Evolutionary conservation across 1,140 invertebrate species (phyloP), one percentile per base, ranked within the genome.

Genomic region (Paraescarpia echinospica): DNA sequence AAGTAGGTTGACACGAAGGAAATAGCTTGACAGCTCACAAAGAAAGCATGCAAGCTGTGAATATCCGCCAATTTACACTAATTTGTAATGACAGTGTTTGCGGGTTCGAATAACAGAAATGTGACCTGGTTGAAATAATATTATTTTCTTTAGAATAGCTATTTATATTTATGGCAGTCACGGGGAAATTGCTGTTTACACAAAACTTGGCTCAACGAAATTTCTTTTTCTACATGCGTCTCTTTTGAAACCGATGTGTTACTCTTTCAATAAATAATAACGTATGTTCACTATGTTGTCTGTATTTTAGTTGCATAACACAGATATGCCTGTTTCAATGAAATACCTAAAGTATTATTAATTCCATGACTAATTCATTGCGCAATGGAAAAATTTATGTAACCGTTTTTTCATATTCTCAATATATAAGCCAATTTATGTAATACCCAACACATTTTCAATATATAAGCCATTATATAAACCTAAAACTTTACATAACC

Each of bases 81-180:
- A 77, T 77, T 77, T 77, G 59, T 77, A 77, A 77, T 77, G 59
- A 77, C 59, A 77, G 59, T 27, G 59, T 77, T 77, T 77, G 59
- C 59, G 27, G 8, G 59, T 18, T 77, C 59, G 27, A 77, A 77
- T 77, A 77, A 77, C 59, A 77, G 59, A 77, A 77, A 77, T 77
- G 2, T 77, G 59, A 77, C 59, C 59, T 18, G 27, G 59, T 77
- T 77, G 59, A 77, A 77, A 77, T 77, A n/a, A n/a, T n/a, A n/a
- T n/a, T n/a, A 77, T 77, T 77, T 77, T 77, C 59, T 77, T 77
- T 77, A 77, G 12, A 77, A 77, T 27, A 27, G 59, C 59, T 77
- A 77, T 77, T 77, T 77, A 31, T 77, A 27, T 77, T 77, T 22
- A 2, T 2, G 59, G 59, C 27, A 18, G 27, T 27, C 59, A 14